Percentiles rank a stretch among this genome's conserved stretches.
These are phyloP conservation scores for Poicephalus gulielmi DNA, from an alignment of 2,113 vertebrate genomes.

Conservation along the genomic window DNA sequence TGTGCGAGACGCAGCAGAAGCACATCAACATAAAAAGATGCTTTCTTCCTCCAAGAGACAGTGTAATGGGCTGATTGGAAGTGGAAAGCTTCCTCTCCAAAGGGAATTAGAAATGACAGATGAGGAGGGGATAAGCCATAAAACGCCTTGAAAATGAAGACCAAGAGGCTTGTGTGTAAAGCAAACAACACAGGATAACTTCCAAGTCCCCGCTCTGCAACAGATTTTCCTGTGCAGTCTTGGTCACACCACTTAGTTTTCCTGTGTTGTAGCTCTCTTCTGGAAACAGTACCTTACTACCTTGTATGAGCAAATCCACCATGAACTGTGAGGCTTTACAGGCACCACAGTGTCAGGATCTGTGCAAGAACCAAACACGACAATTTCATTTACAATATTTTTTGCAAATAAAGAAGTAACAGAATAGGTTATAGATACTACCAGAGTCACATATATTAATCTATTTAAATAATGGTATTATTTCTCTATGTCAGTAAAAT, in stretches of 20 bases:
- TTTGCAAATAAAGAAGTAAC: neutral
- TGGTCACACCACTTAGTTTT: neutral
- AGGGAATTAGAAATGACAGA: slow-evolving; percentile 25
- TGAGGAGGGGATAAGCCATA: neutral
- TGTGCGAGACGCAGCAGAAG: neutral
- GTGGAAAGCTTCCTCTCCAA: slow-evolving; percentile 27
- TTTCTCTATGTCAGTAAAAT: neutral
- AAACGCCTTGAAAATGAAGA: neutral
- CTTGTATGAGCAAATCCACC: neutral
- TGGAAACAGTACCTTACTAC: neutral
- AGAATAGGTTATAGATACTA: neutral
- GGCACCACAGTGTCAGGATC: neutral
- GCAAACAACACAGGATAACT: neutral
- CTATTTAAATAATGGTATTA: neutral
- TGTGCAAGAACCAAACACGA: rapidly evolving
- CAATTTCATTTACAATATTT: neutral
- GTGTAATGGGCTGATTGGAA: slow-evolving; percentile 13
- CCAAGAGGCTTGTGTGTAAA: neutral
- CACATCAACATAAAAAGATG: slow-evolving; percentile 38
- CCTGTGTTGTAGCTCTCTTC: neutral
- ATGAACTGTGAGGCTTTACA: neutral
- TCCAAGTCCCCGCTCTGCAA: neutral
- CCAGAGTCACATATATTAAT: neutral
- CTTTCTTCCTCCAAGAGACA: slow-evolving; percentile 40
- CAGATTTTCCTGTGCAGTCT: neutral